A percentile compares a stretch with the other conserved stretches of the same genome.
Conservation (phyloP, 2,113 vertebrate species). For the Chunga burmeisteri region DNA sequence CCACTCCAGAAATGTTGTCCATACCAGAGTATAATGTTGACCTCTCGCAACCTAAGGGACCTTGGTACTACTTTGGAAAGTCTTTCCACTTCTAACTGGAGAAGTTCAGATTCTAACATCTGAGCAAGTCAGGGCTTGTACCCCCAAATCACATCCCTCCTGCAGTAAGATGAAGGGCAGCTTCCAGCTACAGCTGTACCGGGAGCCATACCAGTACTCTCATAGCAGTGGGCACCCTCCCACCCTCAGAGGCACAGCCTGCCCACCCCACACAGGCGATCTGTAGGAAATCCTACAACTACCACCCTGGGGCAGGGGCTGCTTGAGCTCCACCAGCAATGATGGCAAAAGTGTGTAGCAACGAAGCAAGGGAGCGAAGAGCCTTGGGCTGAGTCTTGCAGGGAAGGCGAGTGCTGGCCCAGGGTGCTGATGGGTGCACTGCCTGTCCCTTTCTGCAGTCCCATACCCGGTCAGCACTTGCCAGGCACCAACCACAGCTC, state of each 20-base stretch:
- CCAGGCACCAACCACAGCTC: neutral
- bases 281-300: neutral
- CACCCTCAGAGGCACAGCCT: neutral
- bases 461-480: neutral
- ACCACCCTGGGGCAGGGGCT: neutral
- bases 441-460: neutral
- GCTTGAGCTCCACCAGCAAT: neutral
- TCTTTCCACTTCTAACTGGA: neutral
- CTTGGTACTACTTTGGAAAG: neutral
- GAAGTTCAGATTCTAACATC: neutral
- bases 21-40: neutral
- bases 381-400: neutral
- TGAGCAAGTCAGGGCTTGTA: neutral
- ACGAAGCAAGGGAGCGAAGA: neutral
- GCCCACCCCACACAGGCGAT: neutral
- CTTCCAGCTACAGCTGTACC: neutral
- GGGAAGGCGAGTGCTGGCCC: neutral
- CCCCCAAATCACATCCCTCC: neutral
- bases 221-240: neutral
- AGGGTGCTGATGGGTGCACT: neutral
- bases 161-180: neutral
- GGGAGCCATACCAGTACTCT: accelerated
- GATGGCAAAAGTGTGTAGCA: neutral
- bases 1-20: neutral
- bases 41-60: neutral